Evolutionary conservation across 64 coral and sea anemone genomes (phyloP).

Genomic region (Trachythela sp.): DNA sequence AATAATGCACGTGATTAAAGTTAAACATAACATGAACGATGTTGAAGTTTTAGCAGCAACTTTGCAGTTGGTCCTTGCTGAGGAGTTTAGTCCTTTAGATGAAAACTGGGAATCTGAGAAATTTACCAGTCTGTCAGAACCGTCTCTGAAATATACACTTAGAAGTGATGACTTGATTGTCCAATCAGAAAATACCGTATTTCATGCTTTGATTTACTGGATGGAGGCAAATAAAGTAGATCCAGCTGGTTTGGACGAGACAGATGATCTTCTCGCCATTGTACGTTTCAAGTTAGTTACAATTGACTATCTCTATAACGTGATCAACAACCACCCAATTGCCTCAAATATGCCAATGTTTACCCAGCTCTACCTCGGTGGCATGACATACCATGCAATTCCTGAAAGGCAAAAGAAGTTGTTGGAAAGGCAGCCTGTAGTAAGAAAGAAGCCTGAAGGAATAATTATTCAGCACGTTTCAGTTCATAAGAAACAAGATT

Average conservation of each 20-base stretch:
- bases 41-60: not conserved
- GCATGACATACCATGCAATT: not conserved
- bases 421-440: not conserved
- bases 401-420: not conserved
- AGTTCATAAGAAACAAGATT: not conserved
- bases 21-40: not conserved
- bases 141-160: not conserved
- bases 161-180: not conserved
- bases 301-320: not conserved
- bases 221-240: not conserved
- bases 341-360: not conserved
- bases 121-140: not conserved
- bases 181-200: not conserved
- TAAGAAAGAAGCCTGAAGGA: not conserved
- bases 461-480: not conserved
- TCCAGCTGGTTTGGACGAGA: not conserved
- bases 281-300: not conserved
- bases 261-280: not conserved
- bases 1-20: too few relatives aligned
- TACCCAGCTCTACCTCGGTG: not conserved
- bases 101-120: not conserved
- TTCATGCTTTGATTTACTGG: not conserved
- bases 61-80: not conserved
- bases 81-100: not conserved
- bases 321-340: not conserved